A percentile compares a stretch with the other conserved stretches of the same genome.
Conservation (phyloP, 2,797 vertebrate species). For the Oryzias dopingdopingensis region DNA sequence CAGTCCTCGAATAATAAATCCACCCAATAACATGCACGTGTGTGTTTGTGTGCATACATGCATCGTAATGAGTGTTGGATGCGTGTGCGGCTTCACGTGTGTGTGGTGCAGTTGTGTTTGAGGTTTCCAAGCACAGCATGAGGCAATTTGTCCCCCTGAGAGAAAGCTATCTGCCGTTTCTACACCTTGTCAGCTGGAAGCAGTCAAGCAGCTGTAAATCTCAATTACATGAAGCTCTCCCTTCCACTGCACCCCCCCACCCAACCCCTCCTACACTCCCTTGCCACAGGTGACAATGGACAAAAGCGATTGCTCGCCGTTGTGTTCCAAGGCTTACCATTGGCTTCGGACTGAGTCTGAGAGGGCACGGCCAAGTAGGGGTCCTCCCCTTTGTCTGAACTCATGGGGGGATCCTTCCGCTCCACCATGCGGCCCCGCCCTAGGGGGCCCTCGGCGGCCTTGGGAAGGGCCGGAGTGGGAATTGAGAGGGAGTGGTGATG, state of each 20-base stretch:
- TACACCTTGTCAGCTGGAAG: slow-evolving; percentile 85
- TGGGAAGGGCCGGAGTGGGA: slow-evolving; percentile 86
- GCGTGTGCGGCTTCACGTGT: slow-evolving; percentile 28
- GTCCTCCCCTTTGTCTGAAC: slow-evolving; percentile 90
- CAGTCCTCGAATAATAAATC: slow-evolving; percentile 70
- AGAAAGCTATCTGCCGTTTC: slow-evolving; percentile 53
- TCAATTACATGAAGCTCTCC: slow-evolving; percentile 57
- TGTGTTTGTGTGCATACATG: slow-evolving; percentile 4
- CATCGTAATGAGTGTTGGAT: slow-evolving; percentile 32
- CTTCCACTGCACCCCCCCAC: slow-evolving; percentile 5
- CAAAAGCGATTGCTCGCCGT: slow-evolving; percentile 58
- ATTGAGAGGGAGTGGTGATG: slow-evolving; percentile 85
- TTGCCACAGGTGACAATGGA: slow-evolving; percentile 75
- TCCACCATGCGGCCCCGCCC: slow-evolving; percentile 89
- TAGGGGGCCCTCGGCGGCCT: slow-evolving; percentile 80
- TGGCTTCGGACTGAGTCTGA: slow-evolving; percentile 94
- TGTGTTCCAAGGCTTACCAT: slow-evolving; percentile 99
- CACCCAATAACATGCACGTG: slow-evolving; percentile 25
- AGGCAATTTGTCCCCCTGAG: slow-evolving; percentile 66
- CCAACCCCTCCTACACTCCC: slow-evolving; percentile 23
- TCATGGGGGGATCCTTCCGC: slow-evolving; percentile 86
- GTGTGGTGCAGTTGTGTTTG: slow-evolving; percentile 21
- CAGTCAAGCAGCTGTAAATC: slow-evolving; percentile 82
- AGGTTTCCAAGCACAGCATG: slow-evolving; percentile 41
- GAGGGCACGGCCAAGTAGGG: slow-evolving; percentile 93